Evolutionary conservation across 2,888 invertebrate genomes (phyloP), one percentile per base, ranked within the genome.

Genomic region (Volucella inflata): DNA sequence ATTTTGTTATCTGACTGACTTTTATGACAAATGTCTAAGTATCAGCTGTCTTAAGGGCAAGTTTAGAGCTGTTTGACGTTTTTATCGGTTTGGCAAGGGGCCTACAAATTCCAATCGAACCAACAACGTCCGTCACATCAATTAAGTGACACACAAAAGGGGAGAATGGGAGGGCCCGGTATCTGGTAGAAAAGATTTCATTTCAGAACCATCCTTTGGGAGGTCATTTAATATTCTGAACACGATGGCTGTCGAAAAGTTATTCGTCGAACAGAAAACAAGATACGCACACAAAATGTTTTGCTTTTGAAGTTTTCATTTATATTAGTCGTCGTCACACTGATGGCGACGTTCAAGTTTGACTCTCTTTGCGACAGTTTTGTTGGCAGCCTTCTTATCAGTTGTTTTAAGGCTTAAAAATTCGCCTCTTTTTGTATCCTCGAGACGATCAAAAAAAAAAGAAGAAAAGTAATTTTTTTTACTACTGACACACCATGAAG

Each of bases 201-300:
- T n/a, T 11, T 11, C 59, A 72, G 42, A 51, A 62, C 70, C 30
- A 30, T 30, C 30, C 30, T 53, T 48, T 77, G 59, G 65, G 53
- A 77, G 67, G 16, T 40, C 40, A 76, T 71, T 80, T 55, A 62
- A 71, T 76, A 85, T 85, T 85, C 84, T 65, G 44, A 71, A 51
- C 84, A 85, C 80, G 80, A 67, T 62, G 75, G 8, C 16, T 65
- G 64, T 68, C 74, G 64, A 60, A 80, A 72, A 78, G 42, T 84
- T 71, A 14, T n/a, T 60, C 30, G 16, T 50, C 17, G 44, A 64
- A 38, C 21, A 14, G 53, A 70, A 51, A 65, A 59, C 74, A 57
- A 68, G 79, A 80, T 59, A 68, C 76, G 42, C 55, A 80, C 80
- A 46, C 59, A 85, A 84, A 76, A 67, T 38, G 80, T 71, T 71